Percentiles rank a stretch among this genome's conserved stretches.
Conservation (phyloP, 1,140 invertebrate genomes). For the Drosophila triauraria region DNA sequence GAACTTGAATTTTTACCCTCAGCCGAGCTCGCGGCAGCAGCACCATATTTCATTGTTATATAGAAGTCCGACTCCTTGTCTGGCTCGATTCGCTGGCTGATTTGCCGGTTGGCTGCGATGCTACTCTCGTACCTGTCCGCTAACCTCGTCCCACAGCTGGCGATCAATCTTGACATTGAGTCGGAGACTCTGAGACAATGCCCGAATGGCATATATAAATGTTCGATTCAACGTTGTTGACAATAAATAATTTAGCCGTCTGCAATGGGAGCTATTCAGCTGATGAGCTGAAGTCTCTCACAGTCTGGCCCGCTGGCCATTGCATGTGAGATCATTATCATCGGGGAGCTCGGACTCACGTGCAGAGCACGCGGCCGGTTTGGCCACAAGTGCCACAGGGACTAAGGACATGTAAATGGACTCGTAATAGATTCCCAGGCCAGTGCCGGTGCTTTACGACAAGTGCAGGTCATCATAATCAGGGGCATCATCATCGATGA, state of each 20-base stretch:
- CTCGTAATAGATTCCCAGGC: slow-evolving; percentile 54
- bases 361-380: slow-evolving; percentile 73
- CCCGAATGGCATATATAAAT: slow-evolving; percentile 58
- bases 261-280: slow-evolving; percentile 23
- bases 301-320: slow-evolving; percentile 39
- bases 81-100: slow-evolving; percentile 30
- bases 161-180: slow-evolving; percentile 83
- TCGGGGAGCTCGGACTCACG: slow-evolving; percentile 44
- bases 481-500: slow-evolving; percentile 36
- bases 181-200: slow-evolving; percentile 28
- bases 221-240: slow-evolving; percentile 58
- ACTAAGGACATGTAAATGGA: slow-evolving; percentile 40
- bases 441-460: slow-evolving; percentile 53
- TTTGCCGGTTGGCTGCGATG: slow-evolving; percentile 20
- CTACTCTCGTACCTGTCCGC: slow-evolving; percentile 52
- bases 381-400: slow-evolving; percentile 51
- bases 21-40: slow-evolving; percentile 19
- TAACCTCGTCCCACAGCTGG: slow-evolving; percentile 77
- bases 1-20: slow-evolving; percentile 72
- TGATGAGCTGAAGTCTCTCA: slow-evolving; percentile 45
- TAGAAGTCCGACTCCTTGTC: slow-evolving; percentile 63
- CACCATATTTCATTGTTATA: slow-evolving; percentile 76
- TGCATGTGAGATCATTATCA: slow-evolving; percentile 74
- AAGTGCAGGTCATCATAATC: slow-evolving; percentile 71
- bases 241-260: slow-evolving; percentile 72